Base-by-base conservation (phyloP, 2,888 invertebrate genomes). In the Bruchidius siliquastri region DNA sequence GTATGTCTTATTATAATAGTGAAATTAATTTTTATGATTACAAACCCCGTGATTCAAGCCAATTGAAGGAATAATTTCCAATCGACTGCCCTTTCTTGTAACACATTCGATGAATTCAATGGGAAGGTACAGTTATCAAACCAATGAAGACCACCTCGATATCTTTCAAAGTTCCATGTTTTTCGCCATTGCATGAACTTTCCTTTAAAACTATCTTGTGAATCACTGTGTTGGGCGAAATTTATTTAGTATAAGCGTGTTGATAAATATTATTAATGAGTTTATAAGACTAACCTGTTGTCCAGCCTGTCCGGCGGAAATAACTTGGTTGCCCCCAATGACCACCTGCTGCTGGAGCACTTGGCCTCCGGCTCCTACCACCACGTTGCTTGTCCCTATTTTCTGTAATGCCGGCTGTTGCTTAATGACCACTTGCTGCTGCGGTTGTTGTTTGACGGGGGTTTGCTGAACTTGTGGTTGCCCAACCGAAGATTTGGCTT, bases 371-470 rank as follows among this genome's bases (percentile, higher is more conserved):
- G 85, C 83, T n/a, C 85, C 86, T 20, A 87, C 86, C 0, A 86
- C 85, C 20, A 83, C 83, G n/a, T 81, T 81, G 13, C 82, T 80
- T 26, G 82, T 80, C 6, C 80, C 79, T 2, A 87, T 82, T 77
- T 88, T 88, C 80, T 87, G 87, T 3, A 87, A 82, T n/a, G 86
- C 81, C 18, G 85, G 86, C 3, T 86, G 79, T 10, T 84, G 83
- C 73, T 84, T 84, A 80, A 84, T 84, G 68, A 82, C 81, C 74
- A 85, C 82, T 76, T 84, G 84, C 77, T 81, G 86, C 77, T 80
- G 84, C 69, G 77, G 68, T 22, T 72, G 68, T 21, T 22, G 22
- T 22, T 87, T 86, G 10, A 78, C 76, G 1, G 85, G 84, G 77
- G 81, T 84, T 72, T 81, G 80, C 75, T 80, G 82, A 21, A 77